Conservation (phyloP, 2,888 invertebrate species). For the Drosophila fungiperda region DNA sequence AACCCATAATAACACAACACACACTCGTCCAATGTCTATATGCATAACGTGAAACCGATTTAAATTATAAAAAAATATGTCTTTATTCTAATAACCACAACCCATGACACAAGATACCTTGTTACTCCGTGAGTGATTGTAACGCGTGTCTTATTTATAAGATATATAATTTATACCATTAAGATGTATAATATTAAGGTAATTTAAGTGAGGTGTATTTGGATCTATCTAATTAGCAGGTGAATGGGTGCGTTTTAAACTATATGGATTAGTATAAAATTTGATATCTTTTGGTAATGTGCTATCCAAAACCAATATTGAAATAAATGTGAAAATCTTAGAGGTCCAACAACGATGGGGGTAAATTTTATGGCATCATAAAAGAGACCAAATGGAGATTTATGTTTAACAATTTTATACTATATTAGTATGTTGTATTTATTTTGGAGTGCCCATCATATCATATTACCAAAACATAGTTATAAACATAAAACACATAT, state of each 20-base stretch:
- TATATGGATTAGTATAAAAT: conserved; percentile 53
- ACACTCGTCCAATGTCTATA: conserved; percentile 31
- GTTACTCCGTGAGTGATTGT: conserved; percentile 2
- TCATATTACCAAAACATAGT: conserved; percentile 48
- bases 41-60: conserved; percentile 71
- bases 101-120: conserved; percentile 19
- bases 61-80: conserved; percentile 72
- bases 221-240: conserved; percentile 75
- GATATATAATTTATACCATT: conserved; percentile 24
- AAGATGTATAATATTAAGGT: conserved; percentile 17
- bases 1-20: conserved; percentile 14
- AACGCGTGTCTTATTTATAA: conserved; percentile 42
- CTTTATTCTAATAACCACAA: conserved; percentile 66
- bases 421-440: conserved; percentile 21
- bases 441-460: conserved; percentile 55
- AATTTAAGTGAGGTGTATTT: conserved; percentile 38
- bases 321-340: conserved; percentile 73
- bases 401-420: conserved; percentile 53
- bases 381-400: conserved; percentile 55
- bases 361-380: conserved; percentile 68
- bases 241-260: conserved; percentile 62
- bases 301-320: conserved; percentile 75
- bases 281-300: conserved; percentile 65
- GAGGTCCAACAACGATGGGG: conserved; percentile 62
- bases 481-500: conserved; percentile 48